Evolutionary conservation across 2,888 invertebrate species (phyloP).

Genomic region (Netelia fuscicornis): DNA sequence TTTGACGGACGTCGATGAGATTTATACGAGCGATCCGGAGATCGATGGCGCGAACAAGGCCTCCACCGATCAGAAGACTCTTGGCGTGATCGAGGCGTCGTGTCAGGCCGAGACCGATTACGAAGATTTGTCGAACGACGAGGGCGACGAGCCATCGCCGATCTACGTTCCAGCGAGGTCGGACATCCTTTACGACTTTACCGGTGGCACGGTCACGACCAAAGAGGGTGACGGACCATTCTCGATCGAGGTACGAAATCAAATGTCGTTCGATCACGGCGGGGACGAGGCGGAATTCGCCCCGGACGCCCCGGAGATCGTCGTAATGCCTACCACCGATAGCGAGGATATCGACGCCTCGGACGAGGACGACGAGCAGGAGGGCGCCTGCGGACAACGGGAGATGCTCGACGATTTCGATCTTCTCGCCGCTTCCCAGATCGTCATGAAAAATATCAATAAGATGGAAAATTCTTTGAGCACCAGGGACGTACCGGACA

Average conservation of each 20-base stretch:
- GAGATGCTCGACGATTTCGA: slow-evolving; percentile 77
- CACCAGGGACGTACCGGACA: slow-evolving; percentile 74
- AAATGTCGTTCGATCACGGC: slow-evolving; percentile 75
- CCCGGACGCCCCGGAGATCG: slow-evolving; percentile 70
- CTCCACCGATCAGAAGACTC: slow-evolving; percentile 49
- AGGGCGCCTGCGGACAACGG: slow-evolving; percentile 76
- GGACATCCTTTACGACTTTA: slow-evolving; percentile 79
- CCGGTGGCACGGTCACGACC: slow-evolving; percentile 81
- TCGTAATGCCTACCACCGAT: slow-evolving; percentile 78
- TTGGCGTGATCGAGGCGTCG: slow-evolving; percentile 71
- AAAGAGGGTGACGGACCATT: slow-evolving; percentile 84
- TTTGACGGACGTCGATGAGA: slow-evolving; percentile 82
- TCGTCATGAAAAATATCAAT: slow-evolving; percentile 80
- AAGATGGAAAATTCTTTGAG: slow-evolving; percentile 77
- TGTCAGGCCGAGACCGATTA: slow-evolving; percentile 81
- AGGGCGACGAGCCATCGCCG: slow-evolving; percentile 72
- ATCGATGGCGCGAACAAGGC: slow-evolving; percentile 54
- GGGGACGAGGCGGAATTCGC: slow-evolving; percentile 29
- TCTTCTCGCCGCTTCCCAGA: slow-evolving; percentile 78
- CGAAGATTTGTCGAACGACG: slow-evolving; percentile 82
- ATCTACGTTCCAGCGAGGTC: slow-evolving; percentile 76
- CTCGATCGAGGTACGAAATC: slow-evolving; percentile 81
- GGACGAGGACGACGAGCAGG: slow-evolving; percentile 78
- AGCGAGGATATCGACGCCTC: slow-evolving; percentile 82
- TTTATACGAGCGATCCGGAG: slow-evolving; percentile 81